Base-by-base conservation (phyloP, 2,113 vertebrate species). In the Haliaeetus leucogaster region DNA sequence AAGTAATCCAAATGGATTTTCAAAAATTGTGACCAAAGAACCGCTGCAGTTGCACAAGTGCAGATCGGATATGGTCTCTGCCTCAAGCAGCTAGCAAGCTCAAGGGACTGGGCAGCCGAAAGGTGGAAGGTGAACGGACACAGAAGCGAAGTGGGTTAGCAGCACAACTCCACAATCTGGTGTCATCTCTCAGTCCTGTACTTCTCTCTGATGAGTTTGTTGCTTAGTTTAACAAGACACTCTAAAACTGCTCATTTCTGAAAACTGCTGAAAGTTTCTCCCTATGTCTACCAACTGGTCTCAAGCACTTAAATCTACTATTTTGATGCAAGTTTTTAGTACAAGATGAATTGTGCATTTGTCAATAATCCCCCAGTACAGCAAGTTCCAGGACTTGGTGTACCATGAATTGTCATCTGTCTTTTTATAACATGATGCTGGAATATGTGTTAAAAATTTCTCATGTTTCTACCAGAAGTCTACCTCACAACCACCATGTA, bases 21-120 rank as follows among this genome's bases (percentile, higher is more conserved):
- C 1, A 17, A 42, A 92, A 45, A 15, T 2, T 4, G 7, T 47
- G 27, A 4, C 5, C 11, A 42, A 88, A 62, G 36, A 83, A 50
- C 16, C 13, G 8, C 36, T 38, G 5, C 59, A 47, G 21, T 52
- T 61, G 36, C 10, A 16, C 36, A 34, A 61, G 23, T 34, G 62
- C 68, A 27, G 48, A 5, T 1, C 0, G 1, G 26, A 8, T 52
- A 18, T 1, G 3, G 9, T 58, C 53, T 72, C 27, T 85, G 22
- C 25, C 30, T 1, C 1, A 21, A 32, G 47, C 27, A 89, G 56
- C 34, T 56, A 3, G 40, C 18, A 34, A 29, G 42, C 38, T 66
- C 13, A 20, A 2, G 38, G 72, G 22, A 4, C 45, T 38, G 47
- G 45, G 10, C 40, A 38, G 36, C 56, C 13, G 0, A n/a, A 72